These are phyloP conservation scores for Apoda limacodes DNA, from an alignment of 2,888 invertebrate genomes.

Conservation along the genomic window DNA sequence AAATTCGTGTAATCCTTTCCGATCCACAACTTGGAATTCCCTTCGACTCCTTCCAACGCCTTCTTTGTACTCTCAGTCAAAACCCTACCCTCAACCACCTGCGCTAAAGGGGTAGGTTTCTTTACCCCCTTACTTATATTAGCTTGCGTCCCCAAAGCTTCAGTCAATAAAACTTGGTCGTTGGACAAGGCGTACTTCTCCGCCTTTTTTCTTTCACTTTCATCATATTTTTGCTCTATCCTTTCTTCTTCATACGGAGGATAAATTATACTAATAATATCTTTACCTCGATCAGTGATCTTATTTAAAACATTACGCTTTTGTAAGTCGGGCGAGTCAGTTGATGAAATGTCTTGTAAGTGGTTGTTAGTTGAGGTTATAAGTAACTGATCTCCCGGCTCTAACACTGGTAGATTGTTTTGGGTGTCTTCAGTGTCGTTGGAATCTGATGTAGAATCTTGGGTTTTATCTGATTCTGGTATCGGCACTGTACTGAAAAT, in stretches of 20 bases:
- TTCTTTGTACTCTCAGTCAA: slow-evolving; percentile 47
- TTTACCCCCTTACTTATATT: neutral
- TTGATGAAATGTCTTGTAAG: slow-evolving; percentile 24
- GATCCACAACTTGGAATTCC: slow-evolving; percentile 90
- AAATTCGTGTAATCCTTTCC: slow-evolving; percentile 98
- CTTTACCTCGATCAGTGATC: slow-evolving; percentile 55
- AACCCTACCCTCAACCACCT: slow-evolving; percentile 49
- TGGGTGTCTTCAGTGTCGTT: slow-evolving; percentile 27
- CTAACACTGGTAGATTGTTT: slow-evolving; percentile 62
- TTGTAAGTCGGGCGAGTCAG: slow-evolving; percentile 38
- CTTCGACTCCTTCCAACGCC: slow-evolving; percentile 56
- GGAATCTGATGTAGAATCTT: too few species aligned
- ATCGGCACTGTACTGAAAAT: slow-evolving; percentile 26
- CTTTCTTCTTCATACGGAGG: slow-evolving; percentile 53
- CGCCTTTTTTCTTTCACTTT: slow-evolving; percentile 55
- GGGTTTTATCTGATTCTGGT: slow-evolving; percentile 20
- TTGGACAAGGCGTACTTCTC: slow-evolving; percentile 57
- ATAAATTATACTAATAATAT: slow-evolving; percentile 57
- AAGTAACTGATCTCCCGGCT: slow-evolving; percentile 74
- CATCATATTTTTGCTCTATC: slow-evolving; percentile 54
- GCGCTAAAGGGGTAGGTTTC: slow-evolving; percentile 45
- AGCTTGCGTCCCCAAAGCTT: slow-evolving; percentile 27
- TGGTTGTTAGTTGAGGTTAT: slow-evolving; percentile 39
- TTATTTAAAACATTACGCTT: slow-evolving; percentile 54
- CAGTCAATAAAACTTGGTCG: slow-evolving; percentile 48